Evolutionary conservation across 2,888 invertebrate genomes (phyloP).

Genomic region (Lasioglossum vierecki): DNA sequence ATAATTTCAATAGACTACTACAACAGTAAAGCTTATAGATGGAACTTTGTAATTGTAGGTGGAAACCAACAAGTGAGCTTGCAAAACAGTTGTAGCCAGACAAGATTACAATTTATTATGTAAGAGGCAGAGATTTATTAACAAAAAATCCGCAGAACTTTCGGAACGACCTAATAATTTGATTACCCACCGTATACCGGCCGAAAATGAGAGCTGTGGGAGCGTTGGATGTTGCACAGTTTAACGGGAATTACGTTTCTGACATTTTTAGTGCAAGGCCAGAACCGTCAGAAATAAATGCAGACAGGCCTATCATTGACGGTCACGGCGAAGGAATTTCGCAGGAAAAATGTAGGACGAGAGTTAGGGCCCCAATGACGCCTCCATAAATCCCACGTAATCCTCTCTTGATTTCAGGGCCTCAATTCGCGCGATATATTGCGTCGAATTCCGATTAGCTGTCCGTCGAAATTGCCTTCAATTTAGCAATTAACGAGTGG

Average conservation of each 20-base stretch:
- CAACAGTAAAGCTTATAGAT: too few species aligned
- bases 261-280: slow-evolving; percentile 1
- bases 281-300: background rate
- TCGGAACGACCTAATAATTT: background rate
- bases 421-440: slow-evolving; percentile 67
- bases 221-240: background rate
- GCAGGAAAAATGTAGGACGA: slow-evolving; percentile 44
- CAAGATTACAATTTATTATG: background rate
- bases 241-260: background rate
- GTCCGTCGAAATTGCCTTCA: slow-evolving; percentile 82
- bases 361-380: slow-evolving; percentile 59
- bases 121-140: background rate
- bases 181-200: background rate
- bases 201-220: background rate
- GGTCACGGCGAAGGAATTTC: slow-evolving; percentile 44
- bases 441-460: slow-evolving; percentile 77
- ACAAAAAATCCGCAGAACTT: too few species aligned
- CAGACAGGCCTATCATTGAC: slow-evolving; percentile 44
- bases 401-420: slow-evolving; percentile 64
- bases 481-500: slow-evolving; percentile 83
- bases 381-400: slow-evolving; percentile 76
- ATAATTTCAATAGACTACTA: too few species aligned
- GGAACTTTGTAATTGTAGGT: too few species aligned
- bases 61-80: too few species aligned
- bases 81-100: too few species aligned